These are phyloP conservation scores for Germaria angustata DNA, from an alignment of 2,888 invertebrate species.

Conservation along the genomic window DNA sequence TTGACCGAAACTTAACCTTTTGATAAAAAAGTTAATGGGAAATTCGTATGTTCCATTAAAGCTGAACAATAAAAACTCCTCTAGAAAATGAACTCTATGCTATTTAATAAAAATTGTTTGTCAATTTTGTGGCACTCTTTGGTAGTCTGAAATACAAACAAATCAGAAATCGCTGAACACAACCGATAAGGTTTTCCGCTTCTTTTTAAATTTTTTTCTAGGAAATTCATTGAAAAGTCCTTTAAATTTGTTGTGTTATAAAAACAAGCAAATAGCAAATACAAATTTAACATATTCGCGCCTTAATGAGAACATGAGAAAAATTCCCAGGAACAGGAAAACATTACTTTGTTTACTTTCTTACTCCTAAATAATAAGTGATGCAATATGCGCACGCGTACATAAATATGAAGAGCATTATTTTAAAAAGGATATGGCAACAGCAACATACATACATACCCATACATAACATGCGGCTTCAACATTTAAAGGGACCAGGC, in stretches of 20 bases:
- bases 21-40: too few relatives aligned
- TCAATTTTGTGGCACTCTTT: not conserved
- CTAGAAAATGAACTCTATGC: too few relatives aligned
- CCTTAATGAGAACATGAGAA: constrained; percentile 18
- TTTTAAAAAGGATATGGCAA: too few relatives aligned
- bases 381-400: constrained; percentile 32
- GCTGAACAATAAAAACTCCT: too few relatives aligned
- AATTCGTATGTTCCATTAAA: too few relatives aligned
- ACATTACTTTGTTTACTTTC: not conserved
- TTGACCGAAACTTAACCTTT: too few relatives aligned
- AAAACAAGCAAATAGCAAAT: not conserved
- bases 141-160: not conserved
- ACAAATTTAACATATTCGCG: constrained; percentile 37
- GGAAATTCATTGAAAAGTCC: not conserved
- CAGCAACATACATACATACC: too few relatives aligned
- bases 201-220: not conserved
- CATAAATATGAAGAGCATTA: not conserved
- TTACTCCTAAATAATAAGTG: constrained; percentile 25
- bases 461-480: not conserved
- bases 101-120: too few relatives aligned
- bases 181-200: not conserved
- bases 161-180: not conserved
- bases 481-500: constrained; percentile 16
- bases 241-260: not conserved
- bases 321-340: not conserved